Conservation (phyloP, 2,113 vertebrate species). For the Nyctibius bracteatus region DNA sequence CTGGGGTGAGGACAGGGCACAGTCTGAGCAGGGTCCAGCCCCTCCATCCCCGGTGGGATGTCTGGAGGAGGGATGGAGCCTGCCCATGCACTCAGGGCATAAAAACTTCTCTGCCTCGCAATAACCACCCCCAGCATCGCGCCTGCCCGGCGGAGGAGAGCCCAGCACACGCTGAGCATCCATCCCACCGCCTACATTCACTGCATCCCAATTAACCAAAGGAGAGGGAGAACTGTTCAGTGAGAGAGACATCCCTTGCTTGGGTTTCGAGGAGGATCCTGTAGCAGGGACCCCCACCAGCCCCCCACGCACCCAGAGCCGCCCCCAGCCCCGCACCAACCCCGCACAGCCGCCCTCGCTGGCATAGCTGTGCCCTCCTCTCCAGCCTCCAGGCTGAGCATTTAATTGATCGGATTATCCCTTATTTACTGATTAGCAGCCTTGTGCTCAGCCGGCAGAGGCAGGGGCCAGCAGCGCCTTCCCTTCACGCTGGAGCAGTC, state of each 20-base stretch:
- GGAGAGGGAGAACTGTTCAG: fast-evolving
- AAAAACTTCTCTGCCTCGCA: not conserved
- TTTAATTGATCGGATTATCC: not conserved
- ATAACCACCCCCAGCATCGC: not conserved
- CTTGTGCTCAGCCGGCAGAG: not conserved
- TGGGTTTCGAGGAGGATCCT: not conserved
- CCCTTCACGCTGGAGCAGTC: not conserved
- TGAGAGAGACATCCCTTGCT: not conserved
- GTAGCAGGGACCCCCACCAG: not conserved
- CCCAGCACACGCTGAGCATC: not conserved
- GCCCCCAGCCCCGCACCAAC: fast-evolving
- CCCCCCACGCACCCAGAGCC: not conserved
- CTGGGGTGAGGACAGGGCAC: not conserved
- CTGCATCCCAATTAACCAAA: not conserved
- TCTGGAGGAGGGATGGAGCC: not conserved
- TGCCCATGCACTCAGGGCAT: not conserved
- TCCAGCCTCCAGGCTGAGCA: not conserved
- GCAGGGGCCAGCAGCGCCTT: not conserved
- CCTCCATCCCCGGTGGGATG: not conserved
- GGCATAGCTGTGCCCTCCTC: not conserved
- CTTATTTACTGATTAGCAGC: not conserved
- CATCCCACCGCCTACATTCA: not conserved
- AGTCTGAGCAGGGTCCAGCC: not conserved
- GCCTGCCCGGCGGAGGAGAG: not conserved
- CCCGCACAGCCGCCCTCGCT: fast-evolving